Conservation (phyloP, 2,888 invertebrate species). For the Cenopis cana region DNA sequence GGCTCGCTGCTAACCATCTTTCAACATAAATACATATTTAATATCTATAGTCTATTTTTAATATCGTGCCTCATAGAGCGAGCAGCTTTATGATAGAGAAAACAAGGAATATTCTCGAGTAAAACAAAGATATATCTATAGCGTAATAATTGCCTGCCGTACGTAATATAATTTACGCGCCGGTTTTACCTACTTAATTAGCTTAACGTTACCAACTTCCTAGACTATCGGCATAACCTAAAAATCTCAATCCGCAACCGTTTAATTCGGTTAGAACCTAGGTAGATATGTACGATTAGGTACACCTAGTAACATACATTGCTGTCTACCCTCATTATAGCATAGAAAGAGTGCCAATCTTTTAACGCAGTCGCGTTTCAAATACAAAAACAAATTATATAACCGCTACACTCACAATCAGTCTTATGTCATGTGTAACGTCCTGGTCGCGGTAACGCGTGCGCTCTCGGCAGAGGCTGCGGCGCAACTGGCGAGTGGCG, state of each 20-base stretch:
- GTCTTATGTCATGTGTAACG: conserved; percentile 66
- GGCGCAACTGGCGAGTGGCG: conserved; percentile 68
- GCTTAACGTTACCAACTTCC: neutral
- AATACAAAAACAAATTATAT: conserved; percentile 61
- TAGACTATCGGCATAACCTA: conserved; percentile 17
- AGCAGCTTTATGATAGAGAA: neutral
- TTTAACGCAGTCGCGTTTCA: neutral
- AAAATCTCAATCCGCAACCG: conserved; percentile 5
- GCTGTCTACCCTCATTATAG: neutral
- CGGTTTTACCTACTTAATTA: neutral
- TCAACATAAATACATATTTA: neutral
- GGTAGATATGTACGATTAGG: neutral
- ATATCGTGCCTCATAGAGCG: neutral
- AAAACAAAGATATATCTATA: neutral
- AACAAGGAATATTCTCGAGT: neutral
- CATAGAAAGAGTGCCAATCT: neutral
- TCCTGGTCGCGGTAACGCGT: conserved; percentile 61
- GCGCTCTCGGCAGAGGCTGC: conserved; percentile 69
- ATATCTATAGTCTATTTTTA: neutral
- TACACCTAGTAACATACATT: conserved; percentile 9
- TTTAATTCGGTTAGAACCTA: conserved; percentile 1
- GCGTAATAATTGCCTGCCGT: neutral
- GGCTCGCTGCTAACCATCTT: neutral
- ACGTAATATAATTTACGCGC: neutral
- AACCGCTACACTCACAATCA: conserved; percentile 73